Evolutionary conservation across 2,113 vertebrate species (phyloP).

Genomic region (Nycticorax nycticorax): DNA sequence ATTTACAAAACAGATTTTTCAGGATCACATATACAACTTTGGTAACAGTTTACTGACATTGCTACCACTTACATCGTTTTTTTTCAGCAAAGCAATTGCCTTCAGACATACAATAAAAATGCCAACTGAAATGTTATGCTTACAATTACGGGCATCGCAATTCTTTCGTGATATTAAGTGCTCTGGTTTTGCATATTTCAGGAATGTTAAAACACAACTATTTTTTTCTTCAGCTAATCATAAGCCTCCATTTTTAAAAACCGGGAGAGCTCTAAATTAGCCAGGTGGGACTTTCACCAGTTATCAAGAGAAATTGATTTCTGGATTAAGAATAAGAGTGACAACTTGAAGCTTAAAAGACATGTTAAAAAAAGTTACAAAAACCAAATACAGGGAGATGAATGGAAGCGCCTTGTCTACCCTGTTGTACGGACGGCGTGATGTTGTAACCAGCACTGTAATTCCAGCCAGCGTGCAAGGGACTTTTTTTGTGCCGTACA

Average conservation of each 20-base stretch:
- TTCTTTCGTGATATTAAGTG: background rate
- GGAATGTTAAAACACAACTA: background rate
- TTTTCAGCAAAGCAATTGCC: background rate
- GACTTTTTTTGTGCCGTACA: background rate
- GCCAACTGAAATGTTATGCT: background rate
- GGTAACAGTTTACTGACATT: background rate
- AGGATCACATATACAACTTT: background rate
- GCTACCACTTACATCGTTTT: background rate
- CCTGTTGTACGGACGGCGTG: rapidly evolving
- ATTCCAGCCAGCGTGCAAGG: background rate
- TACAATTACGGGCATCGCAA: background rate
- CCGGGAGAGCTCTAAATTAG: background rate
- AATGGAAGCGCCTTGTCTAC: background rate
- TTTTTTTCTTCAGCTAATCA: background rate
- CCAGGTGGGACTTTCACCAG: background rate
- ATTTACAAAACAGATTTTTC: background rate
- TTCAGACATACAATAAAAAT: background rate
- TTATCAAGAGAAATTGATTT: background rate
- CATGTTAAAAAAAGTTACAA: background rate
- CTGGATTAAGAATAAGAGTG: background rate
- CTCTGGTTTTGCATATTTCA: background rate
- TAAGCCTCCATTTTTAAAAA: background rate
- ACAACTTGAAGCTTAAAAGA: background rate
- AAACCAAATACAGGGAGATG: background rate
- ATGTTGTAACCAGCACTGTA: background rate